Evolutionary conservation across 92 coral and sea anemone genomes (phyloP), one percentile per base, ranked within the genome.

Genomic region (Blastomussa wellsi): DNA sequence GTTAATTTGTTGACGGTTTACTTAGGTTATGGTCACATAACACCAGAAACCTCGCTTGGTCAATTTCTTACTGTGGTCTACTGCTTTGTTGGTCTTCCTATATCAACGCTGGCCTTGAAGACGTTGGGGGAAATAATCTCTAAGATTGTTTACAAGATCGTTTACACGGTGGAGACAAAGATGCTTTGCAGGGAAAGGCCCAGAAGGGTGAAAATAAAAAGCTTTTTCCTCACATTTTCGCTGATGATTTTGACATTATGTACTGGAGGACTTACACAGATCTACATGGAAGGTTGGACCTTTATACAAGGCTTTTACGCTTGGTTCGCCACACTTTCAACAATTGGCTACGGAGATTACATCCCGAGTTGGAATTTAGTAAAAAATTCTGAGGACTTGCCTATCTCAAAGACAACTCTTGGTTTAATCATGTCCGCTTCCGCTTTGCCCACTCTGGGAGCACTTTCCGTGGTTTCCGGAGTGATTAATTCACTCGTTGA

Each of bases 31-130:
- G 83, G 83, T 1, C 73, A 62, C 26, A 79, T 79, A 1, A 71
- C 89, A 4, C 92, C 92, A 29, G 74, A 81, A 71, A 89, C 92
- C 20, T 15, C 82, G 11, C 82, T 79, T 17, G 92, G 92, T 20
- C 88, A 89, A 33, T 22, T 74, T 7, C 32, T 84, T 0, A 62
- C 86, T 24, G 85, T 84, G n/a, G 57, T 79, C 0, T 89, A 78
- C 68, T 84, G 88, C 77, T 29, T 79, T 19, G 41, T 79, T 26
- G 92, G 89, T n/a, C 67, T 89, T 5, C 88, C 92, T 17, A n/a
- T 89, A 33, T 19, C 89, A 15, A 89, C 66, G 86, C 55, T 89
- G 12, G 76, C 89, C 22, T 64, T 89, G 7, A 84, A 84, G 70
- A 79, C 89, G 38, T 4, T 82, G 2, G 92, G 92, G 5, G 89